Base-by-base conservation (phyloP, 2,888 invertebrate genomes). In the Mycalesis mineus region DNA sequence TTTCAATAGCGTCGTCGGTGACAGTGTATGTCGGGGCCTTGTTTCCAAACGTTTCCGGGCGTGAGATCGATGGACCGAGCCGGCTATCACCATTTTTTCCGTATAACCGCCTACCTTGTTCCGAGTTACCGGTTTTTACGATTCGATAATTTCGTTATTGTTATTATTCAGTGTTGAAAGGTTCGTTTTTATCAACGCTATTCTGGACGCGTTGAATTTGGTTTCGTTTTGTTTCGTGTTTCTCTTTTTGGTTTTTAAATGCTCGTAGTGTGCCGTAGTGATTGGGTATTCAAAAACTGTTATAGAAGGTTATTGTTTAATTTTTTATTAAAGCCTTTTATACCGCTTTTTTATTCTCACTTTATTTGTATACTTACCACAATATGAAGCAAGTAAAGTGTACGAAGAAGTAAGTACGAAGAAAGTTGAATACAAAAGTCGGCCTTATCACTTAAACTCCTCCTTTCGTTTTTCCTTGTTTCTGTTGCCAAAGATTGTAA, bases 1-100 rank as follows among this genome's bases (percentile, higher is more conserved):
- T 62, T 58, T 58, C 60, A 55, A 62, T 60, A 47, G 58, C 49
- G 55, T 41, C 55, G 47, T 52, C 36, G 47, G 48, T 54, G 60
- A 60, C 57, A 51, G 51, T 51, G 42, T 55, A 36, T 42, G 51
- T 41, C 51, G 40, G 39, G 54, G 33, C 54, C 51, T 40, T 55
- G 53, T 51, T 57, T 50, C 37, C 36, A 58, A 59, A 54, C 44
- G 51, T 54, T 57, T 55, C 54, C 55, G 57, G 50, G 47, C 37
- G 45, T 37, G 45, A 57, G 58, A 61, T 47, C 44, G 56, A 58
- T 56, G 53, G 45, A 31, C 49, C 45, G 42, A 45, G 49, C 28
- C 11, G 1, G 14, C n/a, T 22, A 49, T 37, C 36, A 50, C 28
- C 37, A 44, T 56, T 56, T 56, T 50, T 56, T 39, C 33, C 47